Conservation (phyloP, 64 coral and sea anemone species). For the Actinia tenebrosa region DNA sequence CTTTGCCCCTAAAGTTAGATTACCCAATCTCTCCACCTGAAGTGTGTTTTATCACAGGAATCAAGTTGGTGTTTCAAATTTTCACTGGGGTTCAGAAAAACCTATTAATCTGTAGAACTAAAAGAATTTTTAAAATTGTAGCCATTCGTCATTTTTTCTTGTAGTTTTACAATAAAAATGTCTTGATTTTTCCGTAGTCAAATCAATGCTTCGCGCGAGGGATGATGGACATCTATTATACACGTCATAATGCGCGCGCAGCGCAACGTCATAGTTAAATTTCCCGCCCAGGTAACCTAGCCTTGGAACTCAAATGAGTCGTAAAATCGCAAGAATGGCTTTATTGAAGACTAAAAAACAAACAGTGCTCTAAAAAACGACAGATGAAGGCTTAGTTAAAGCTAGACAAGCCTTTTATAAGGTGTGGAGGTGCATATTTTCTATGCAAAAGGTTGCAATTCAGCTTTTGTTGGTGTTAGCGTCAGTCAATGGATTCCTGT, state of each 20-base stretch:
- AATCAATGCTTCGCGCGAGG: neutral
- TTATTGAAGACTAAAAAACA: neutral
- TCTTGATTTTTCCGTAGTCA: too few species aligned
- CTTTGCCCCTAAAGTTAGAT: too few species aligned
- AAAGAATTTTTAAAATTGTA: too few species aligned
- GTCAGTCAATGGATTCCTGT: slow-evolving; percentile 28
- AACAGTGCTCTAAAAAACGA: neutral
- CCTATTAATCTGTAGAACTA: too few species aligned
- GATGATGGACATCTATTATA: neutral
- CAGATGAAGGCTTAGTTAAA: neutral
- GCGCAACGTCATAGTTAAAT: neutral
- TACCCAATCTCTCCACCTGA: too few species aligned
- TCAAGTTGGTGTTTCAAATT: too few species aligned
- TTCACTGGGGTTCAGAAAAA: too few species aligned
- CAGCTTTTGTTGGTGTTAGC: neutral
- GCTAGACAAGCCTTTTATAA: neutral
- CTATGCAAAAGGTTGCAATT: neutral
- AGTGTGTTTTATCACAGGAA: too few species aligned
- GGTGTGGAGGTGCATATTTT: neutral
- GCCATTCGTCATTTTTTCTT: too few species aligned
- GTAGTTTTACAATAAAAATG: too few species aligned
- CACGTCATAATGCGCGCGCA: neutral
- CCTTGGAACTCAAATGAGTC: neutral
- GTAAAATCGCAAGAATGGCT: neutral
- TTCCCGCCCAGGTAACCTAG: neutral